These are phyloP conservation scores for Lemur catta DNA, from an alignment of 2,797 vertebrate genomes.

Conservation along the genomic window DNA sequence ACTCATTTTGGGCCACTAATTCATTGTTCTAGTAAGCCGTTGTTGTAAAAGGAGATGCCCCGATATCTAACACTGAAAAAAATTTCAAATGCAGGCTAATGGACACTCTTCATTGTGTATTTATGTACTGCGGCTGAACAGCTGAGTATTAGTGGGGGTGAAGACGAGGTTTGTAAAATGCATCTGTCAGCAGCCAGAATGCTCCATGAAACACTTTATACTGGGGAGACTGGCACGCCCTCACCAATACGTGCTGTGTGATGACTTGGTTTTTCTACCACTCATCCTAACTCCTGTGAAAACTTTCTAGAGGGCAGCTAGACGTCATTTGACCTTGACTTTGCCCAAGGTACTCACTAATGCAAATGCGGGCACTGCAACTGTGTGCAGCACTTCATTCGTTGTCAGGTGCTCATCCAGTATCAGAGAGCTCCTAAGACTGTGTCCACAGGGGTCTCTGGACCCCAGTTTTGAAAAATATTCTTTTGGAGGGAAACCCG, in stretches of 20 bases:
- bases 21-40: neutral
- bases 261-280: neutral
- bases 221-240: neutral
- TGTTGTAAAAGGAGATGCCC: neutral
- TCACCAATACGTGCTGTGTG: accelerated
- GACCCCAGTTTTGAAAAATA: neutral
- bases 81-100: neutral
- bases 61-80: neutral
- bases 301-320: neutral
- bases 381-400: neutral
- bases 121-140: neutral
- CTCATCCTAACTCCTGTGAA: neutral
- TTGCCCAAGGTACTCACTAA: neutral
- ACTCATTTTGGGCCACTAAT: neutral
- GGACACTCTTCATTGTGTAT: neutral
- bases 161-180: neutral
- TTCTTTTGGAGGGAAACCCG: neutral
- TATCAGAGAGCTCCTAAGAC: neutral
- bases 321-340: neutral
- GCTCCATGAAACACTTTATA: accelerated
- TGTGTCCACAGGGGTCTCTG: neutral
- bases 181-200: neutral
- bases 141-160: neutral
- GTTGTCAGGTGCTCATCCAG: accelerated
- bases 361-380: accelerated